phyloP scores from a whole-genome alignment of 1,140 invertebrate genomes.

The Drosophila azteca region DNA sequence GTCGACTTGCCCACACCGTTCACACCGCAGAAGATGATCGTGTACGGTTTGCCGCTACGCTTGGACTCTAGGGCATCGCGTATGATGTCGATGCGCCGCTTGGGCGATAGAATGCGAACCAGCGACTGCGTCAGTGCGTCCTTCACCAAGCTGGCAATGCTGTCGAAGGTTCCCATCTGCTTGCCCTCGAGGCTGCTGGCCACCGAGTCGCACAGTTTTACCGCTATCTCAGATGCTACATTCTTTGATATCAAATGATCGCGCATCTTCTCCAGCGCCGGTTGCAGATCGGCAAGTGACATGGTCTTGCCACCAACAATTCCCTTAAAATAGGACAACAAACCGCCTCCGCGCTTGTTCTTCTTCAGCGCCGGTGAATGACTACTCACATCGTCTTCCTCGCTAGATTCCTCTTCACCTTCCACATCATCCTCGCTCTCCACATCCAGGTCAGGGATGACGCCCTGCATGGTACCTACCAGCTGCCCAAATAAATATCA shows the following conservation, averaged over 20 bases:
- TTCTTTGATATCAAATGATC: conserved; percentile 99
- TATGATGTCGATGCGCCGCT: conserved; percentile 97
- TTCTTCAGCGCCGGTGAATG: conserved; percentile 67
- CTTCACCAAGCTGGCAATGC: conserved; percentile 93
- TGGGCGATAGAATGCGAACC: conserved; percentile 96
- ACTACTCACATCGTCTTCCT: conserved; percentile 42
- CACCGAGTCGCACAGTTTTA: conserved; percentile 97
- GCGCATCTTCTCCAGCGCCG: conserved; percentile 96
- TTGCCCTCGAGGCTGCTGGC: conserved; percentile 96
- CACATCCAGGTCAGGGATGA: conserved; percentile 88
- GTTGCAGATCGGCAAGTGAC: conserved; percentile 89
- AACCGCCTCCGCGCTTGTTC: conserved; percentile 83
- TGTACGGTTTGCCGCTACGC: conserved; percentile 92
- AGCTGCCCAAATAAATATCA: conserved; percentile 85
- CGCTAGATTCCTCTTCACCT: conserved; percentile 64
- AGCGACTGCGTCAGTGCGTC: conserved; percentile 91
- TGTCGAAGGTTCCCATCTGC: conserved; percentile 96
- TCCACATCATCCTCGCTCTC: conserved; percentile 84
- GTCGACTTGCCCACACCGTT: conserved; percentile 99
- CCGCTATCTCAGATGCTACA: conserved; percentile 97
- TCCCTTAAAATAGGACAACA: conserved; percentile 93
- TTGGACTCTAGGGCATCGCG: conserved; percentile 97
- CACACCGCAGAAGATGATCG: conserved; percentile 99
- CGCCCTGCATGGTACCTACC: conserved; percentile 92
- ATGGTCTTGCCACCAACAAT: conserved; percentile 94